A percentile compares a stretch with the other conserved stretches of the same genome.
Conservation (phyloP, 2,888 invertebrate genomes). For the Parnassius apollo region DNA sequence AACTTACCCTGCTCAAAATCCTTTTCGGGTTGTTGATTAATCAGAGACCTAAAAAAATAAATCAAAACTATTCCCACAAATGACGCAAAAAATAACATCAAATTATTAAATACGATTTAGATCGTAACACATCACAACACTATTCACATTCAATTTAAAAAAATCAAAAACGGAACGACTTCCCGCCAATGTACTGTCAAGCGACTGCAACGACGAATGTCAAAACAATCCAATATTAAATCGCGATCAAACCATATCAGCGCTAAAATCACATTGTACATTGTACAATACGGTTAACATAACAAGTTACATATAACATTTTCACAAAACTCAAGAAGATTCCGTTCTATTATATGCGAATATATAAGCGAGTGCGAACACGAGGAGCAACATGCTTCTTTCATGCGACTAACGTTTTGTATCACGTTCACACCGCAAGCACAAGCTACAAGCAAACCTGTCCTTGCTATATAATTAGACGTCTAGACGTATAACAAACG, state of each 20-base stretch:
- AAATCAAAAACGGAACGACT: slow-evolving; percentile 41
- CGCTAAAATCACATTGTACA: slow-evolving; percentile 37
- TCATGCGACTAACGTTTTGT: slow-evolving; percentile 25
- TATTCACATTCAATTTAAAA: slow-evolving; percentile 47
- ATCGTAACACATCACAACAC: slow-evolving; percentile 64
- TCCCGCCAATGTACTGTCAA: slow-evolving; percentile 54
- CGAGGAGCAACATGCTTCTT: slow-evolving; percentile 25
- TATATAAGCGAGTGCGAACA: slow-evolving; percentile 19
- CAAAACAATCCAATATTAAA: slow-evolving; percentile 34
- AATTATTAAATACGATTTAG: slow-evolving; percentile 37
- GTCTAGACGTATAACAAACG: slow-evolving; percentile 32
- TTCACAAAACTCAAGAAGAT: slow-evolving; percentile 6
- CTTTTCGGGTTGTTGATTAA: slow-evolving; percentile 22
- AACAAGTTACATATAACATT: slow-evolving; percentile 12
- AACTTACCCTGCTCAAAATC: slow-evolving; percentile 15
- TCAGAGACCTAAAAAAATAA: slow-evolving; percentile 48
- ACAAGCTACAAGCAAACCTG: slow-evolving; percentile 32
- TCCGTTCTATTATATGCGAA: slow-evolving; percentile 15
- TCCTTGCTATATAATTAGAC: slow-evolving; percentile 33
- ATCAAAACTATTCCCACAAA: slow-evolving; percentile 49
- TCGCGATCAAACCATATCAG: slow-evolving; percentile 27
- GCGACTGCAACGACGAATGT: slow-evolving; percentile 30
- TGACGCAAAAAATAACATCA: slow-evolving; percentile 62
- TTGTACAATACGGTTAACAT: slow-evolving; percentile 25
- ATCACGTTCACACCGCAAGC: slow-evolving; percentile 3